These are phyloP conservation scores for Hydriomena furcata DNA, from an alignment of 2,888 invertebrate species.

Conservation along the genomic window DNA sequence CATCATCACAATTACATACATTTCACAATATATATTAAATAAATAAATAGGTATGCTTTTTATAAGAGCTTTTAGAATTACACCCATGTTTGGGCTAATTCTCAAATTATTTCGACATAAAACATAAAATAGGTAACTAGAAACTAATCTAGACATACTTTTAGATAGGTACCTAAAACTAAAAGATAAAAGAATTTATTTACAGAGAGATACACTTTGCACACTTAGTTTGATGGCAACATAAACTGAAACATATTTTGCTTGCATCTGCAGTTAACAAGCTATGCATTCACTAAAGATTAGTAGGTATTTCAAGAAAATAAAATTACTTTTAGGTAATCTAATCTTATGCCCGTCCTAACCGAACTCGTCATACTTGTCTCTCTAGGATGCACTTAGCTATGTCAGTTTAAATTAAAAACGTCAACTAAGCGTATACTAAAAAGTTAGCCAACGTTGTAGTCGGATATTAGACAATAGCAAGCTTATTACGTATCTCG, in stretches of 20 bases:
- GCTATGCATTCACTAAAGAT: no score
- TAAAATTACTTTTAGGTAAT: no score
- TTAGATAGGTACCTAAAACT: conserved; percentile 34
- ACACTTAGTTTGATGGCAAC: conserved; percentile 50
- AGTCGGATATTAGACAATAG: no score
- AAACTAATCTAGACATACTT: conserved; percentile 31
- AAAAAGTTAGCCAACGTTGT: no score
- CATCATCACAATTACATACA: conserved; percentile 69
- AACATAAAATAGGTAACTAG: conserved; percentile 24
- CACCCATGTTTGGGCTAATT: conserved; percentile 18
- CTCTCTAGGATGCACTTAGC: neutral
- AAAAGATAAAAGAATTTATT: conserved; percentile 54
- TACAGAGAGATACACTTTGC: conserved; percentile 50
- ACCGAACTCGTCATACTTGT: no score
- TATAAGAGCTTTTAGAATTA: conserved; percentile 29
- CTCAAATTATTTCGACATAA: conserved; percentile 17
- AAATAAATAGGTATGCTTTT: conserved; percentile 53
- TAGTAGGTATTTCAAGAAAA: no score
- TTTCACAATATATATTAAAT: conserved; percentile 55
- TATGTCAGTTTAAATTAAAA: no score
- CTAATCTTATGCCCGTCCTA: no score
- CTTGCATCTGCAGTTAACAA: conserved; percentile 7
- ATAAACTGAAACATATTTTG: conserved; percentile 43
- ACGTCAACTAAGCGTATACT: no score
- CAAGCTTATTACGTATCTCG: no score